Evolutionary conservation across 2,888 invertebrate species (phyloP).

Genomic region (Empis livida): DNA sequence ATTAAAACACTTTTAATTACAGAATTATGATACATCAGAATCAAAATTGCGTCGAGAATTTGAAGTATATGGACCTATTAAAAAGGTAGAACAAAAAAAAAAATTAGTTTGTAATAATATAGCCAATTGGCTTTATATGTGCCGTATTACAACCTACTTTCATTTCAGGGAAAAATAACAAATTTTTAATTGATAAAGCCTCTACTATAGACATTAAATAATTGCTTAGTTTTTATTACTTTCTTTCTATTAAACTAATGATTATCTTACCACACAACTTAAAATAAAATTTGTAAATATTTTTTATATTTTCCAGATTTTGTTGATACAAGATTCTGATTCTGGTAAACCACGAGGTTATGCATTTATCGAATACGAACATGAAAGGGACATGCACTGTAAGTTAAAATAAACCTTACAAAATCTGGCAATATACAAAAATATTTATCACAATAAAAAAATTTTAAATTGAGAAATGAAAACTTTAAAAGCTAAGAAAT

Average conservation of each 20-base stretch:
- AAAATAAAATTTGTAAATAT: constrained; percentile 1
- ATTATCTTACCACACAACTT: too few species aligned
- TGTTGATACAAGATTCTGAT: constrained; percentile 72
- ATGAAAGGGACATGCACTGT: constrained; percentile 99
- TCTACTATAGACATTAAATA: too few species aligned
- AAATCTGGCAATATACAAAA: neutral
- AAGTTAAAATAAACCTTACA: constrained; percentile 43
- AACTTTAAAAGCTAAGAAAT: too few species aligned
- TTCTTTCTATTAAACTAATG: too few species aligned
- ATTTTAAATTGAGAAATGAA: too few species aligned
- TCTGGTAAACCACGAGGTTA: constrained; percentile 94
- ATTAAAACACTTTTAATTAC: constrained; percentile 28
- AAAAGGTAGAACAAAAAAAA: constrained; percentile 59
- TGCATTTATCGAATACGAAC: constrained; percentile 99
- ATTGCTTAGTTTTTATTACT: too few species aligned
- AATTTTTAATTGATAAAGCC: too few species aligned
- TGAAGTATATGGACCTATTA: constrained; percentile 94
- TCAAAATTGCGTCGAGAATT: constrained; percentile 95
- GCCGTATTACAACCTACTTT: too few species aligned
- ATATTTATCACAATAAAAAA: too few species aligned
- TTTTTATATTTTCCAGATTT: constrained; percentile 52
- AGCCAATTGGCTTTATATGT: too few species aligned
- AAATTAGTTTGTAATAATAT: too few species aligned
- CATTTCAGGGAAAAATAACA: too few species aligned
- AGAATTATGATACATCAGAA: constrained; percentile 99